A percentile compares a stretch with the other conserved stretches of the same genome.
Evolutionary conservation across 92 coral and sea anemone genomes (phyloP).

Genomic region (Metridium senile): DNA sequence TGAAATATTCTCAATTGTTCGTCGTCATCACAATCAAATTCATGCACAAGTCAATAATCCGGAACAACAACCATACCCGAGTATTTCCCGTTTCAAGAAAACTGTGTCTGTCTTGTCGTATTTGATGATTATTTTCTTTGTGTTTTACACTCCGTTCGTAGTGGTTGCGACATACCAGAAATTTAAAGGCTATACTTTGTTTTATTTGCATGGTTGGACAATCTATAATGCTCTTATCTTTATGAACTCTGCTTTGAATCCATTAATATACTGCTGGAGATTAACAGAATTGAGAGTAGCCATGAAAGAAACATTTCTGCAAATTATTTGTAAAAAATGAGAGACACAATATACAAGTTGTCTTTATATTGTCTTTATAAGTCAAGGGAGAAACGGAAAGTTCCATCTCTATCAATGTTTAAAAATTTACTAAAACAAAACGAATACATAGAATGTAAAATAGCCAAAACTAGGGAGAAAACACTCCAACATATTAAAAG

Average conservation of each 20-base stretch:
- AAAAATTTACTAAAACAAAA: too few relatives aligned
- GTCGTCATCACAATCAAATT: conserved; percentile 16
- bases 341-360: too few relatives aligned
- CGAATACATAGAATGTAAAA: too few relatives aligned
- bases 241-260: conserved; percentile 8
- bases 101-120: not conserved
- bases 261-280: conserved; percentile 17
- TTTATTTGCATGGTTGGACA: not conserved
- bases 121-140: not conserved
- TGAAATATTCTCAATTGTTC: conserved; percentile 1
- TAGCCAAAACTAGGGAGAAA: too few relatives aligned
- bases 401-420: too few relatives aligned
- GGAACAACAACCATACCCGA: not conserved
- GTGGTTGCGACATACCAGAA: not conserved
- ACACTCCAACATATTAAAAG: too few relatives aligned
- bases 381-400: too few relatives aligned
- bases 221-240: not conserved
- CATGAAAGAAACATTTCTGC: conserved; percentile 11
- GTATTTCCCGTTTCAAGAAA: not conserved
- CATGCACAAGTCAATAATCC: not conserved
- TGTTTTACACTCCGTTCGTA: not conserved
- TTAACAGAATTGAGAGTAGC: conserved; percentile 2
- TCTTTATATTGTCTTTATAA: too few relatives aligned
- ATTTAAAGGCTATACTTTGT: not conserved
- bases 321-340: too few relatives aligned